Base-by-base conservation (phyloP, 2,888 invertebrate genomes). In the Erpobdella octoculata region DNA sequence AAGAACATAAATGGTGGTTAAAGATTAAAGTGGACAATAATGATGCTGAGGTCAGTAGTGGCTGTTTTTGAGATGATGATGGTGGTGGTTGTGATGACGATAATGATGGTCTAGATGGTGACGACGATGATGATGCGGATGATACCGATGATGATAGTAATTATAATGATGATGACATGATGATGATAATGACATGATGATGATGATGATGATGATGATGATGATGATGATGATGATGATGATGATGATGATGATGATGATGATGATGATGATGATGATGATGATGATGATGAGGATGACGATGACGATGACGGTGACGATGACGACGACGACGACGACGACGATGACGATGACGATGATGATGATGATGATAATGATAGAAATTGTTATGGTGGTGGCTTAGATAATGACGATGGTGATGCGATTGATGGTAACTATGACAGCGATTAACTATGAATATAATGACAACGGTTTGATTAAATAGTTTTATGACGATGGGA, bases 121-220 rank as follows among this genome's bases (percentile, higher is more conserved):
- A 68, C 28, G 58, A 46, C 28, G 41, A 67, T 67, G 67, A 48
- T 67, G 67, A 67, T 67, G 67, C 21, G n/a, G 61, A 70, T 61
- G 61, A 67, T 48, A 35, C 28, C 28, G 67, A 5, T 38, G 67
- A 48, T 48, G 70, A n/a, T 62, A 41, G 35, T 70, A 41, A 62
- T 70, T 37, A 41, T 38, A 41, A 62, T 28, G 62, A 62, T 62
- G 62, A 62, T 62, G 70, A 62, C 78, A 77, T 2, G 84, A 85
- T 70, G 84, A 83, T 59, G 83, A 84, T 70, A n/a, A n/a, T n/a
- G n/a, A n/a, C n/a, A n/a, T 31, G 62, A 70, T 70, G 62, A 41
- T 62, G 70, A 36, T 41, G 62, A 58, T 33, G 70, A 61, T 37
- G 62, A 61, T 35, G 62, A 61, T 59, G 70, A 28, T 68, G 53